Percentiles rank a stretch among this genome's conserved stretches.
phyloP scores from a whole-genome alignment of 1,140 invertebrate species.

The Paralvinella palmiformis region DNA sequence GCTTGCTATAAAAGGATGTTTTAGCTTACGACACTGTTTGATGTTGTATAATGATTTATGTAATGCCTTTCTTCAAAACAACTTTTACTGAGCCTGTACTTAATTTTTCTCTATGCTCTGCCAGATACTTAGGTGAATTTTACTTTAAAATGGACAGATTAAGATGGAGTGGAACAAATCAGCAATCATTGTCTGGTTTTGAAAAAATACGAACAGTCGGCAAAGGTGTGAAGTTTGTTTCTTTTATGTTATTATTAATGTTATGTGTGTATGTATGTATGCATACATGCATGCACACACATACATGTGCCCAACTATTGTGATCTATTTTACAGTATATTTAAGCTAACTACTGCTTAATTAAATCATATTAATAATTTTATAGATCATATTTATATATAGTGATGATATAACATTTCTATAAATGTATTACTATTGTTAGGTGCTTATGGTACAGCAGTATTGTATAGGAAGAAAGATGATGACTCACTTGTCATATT shows the following conservation, averaged over 20 bases:
- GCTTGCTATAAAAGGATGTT: neutral
- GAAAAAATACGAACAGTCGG: conserved; percentile 60
- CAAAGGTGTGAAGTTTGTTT: conserved; percentile 48
- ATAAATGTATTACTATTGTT: neutral
- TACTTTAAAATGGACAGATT: neutral
- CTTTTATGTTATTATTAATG: neutral
- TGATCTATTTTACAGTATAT: too few species aligned
- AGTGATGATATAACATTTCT: neutral
- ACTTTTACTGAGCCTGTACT: too few species aligned
- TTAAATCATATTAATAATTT: neutral
- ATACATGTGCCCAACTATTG: too few species aligned
- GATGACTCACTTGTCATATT: conserved; percentile 66
- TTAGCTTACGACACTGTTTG: neutral
- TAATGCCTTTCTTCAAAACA: too few species aligned
- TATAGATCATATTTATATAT: neutral
- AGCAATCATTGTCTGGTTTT: conserved; percentile 52
- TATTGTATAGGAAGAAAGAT: conserved; percentile 62
- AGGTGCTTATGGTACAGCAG: conserved; percentile 71
- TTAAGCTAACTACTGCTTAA: neutral
- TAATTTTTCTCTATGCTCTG: neutral
- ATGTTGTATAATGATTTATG: neutral
- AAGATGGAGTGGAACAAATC: conserved; percentile 18
- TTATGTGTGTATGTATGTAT: neutral
- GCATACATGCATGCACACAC: neutral
- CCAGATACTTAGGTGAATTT: neutral